Conservation (phyloP, 2,888 invertebrate genomes). For the Clusia tigrina region DNA sequence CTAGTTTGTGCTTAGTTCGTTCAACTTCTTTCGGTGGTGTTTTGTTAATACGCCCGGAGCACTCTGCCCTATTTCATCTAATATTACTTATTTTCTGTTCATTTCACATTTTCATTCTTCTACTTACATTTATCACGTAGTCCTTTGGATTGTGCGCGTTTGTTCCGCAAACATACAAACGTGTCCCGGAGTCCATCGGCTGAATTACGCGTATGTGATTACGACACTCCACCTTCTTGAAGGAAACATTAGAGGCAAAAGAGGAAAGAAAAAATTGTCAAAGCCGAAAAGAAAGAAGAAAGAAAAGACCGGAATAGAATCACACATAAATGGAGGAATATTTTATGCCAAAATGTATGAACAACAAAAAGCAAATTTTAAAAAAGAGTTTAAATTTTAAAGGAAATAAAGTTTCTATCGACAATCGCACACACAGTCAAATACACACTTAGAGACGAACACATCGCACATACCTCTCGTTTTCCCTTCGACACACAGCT, state of each 20-base stretch:
- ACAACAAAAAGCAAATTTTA: background rate
- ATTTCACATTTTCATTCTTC: slow-evolving; percentile 11
- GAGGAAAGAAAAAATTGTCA: slow-evolving; percentile 29
- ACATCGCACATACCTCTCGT: slow-evolving; percentile 78
- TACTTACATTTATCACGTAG: slow-evolving; percentile 93
- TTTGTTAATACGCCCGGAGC: no score
- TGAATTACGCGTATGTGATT: slow-evolving; percentile 95
- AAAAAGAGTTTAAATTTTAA: background rate
- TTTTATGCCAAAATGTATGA: background rate
- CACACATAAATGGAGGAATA: background rate
- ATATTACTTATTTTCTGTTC: no score
- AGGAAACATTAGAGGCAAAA: slow-evolving; percentile 37
- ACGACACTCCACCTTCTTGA: slow-evolving; percentile 91
- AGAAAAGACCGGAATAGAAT: slow-evolving; percentile 7
- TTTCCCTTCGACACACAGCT: slow-evolving; percentile 95
- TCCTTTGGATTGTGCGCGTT: slow-evolving; percentile 95
- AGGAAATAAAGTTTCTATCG: slow-evolving; percentile 21
- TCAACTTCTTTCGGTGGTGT: no score
- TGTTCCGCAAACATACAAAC: slow-evolving; percentile 91
- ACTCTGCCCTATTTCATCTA: no score
- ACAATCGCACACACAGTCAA: slow-evolving; percentile 1
- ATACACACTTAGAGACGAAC: background rate
- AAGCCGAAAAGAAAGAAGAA: slow-evolving; percentile 17
- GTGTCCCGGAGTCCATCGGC: slow-evolving; percentile 87
- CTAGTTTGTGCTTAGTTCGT: no score